A percentile compares a stretch with the other conserved stretches of the same genome.
These are phyloP conservation scores for Ammodytes dubius DNA, from an alignment of 2,113 vertebrate genomes.

Conservation along the genomic window DNA sequence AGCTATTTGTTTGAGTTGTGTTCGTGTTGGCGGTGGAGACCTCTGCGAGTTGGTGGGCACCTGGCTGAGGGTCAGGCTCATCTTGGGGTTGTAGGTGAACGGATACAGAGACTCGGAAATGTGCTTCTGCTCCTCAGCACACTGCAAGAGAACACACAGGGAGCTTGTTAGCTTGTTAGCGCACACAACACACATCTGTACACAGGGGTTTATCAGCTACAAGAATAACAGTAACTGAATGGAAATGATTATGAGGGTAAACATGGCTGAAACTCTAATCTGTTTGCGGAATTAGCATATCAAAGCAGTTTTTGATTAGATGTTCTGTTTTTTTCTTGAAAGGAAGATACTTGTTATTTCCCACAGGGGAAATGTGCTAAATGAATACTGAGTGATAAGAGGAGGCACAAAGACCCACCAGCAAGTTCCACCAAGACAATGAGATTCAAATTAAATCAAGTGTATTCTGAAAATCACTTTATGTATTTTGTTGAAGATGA, in stretches of 20 bases:
- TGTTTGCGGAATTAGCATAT: slow-evolving; percentile 37
- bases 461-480: slow-evolving; percentile 2
- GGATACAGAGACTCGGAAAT: slow-evolving; percentile 95
- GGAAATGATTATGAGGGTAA: neutral
- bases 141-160: slow-evolving; percentile 79
- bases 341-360: slow-evolving; percentile 6
- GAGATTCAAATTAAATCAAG: slow-evolving; percentile 17
- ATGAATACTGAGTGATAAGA: slow-evolving; percentile 10
- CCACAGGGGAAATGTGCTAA: neutral
- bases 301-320: slow-evolving; percentile 19
- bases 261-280: slow-evolving; percentile 1
- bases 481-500: slow-evolving; percentile 3
- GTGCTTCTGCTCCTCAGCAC: slow-evolving; percentile 89
- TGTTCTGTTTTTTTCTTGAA: slow-evolving; percentile 25
- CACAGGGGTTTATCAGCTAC: neutral
- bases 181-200: neutral
- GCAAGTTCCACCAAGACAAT: neutral
- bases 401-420: neutral
- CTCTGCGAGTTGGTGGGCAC: slow-evolving; percentile 83
- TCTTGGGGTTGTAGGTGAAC: slow-evolving; percentile 98
- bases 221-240: neutral
- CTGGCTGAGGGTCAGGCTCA: slow-evolving; percentile 95
- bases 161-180: neutral
- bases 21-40: slow-evolving; percentile 73
- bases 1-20: slow-evolving; percentile 38